A percentile compares a stretch with the other conserved stretches of the same genome.
These are phyloP conservation scores for Pandemis heparana DNA, from an alignment of 2,888 invertebrate genomes.

Conservation along the genomic window DNA sequence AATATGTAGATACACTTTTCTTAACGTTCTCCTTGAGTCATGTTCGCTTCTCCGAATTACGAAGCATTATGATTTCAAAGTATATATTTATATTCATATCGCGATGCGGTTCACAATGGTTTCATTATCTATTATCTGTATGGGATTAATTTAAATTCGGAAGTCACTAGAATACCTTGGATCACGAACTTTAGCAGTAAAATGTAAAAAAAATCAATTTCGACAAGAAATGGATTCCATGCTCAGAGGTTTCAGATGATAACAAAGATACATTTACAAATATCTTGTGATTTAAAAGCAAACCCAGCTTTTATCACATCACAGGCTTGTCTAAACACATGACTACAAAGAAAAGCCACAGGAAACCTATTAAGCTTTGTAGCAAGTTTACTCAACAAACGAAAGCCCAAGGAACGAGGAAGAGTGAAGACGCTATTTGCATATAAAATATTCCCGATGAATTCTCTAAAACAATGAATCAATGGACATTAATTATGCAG, in stretches of 20 bases:
- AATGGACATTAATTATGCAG: slow-evolving; percentile 47
- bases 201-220: background rate
- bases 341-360: background rate
- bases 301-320: background rate
- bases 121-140: slow-evolving; percentile 9
- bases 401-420: slow-evolving; percentile 25
- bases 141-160: slow-evolving; percentile 11
- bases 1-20: background rate
- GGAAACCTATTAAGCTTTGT: background rate
- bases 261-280: background rate
- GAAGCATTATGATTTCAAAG: slow-evolving; percentile 3
- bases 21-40: background rate
- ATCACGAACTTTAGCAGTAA: background rate
- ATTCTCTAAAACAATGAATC: slow-evolving; percentile 39
- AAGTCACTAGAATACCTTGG: background rate
- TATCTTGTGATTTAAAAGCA: background rate
- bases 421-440: slow-evolving; percentile 30
- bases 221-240: too few species aligned
- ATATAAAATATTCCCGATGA: slow-evolving; percentile 22
- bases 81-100: slow-evolving; percentile 29
- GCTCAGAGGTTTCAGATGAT: background rate
- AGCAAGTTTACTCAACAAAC: background rate
- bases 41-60: background rate
- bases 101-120: slow-evolving; percentile 17
- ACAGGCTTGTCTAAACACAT: background rate